Conservation (phyloP, 2,113 vertebrate genomes). For the Globicephala melas region DNA sequence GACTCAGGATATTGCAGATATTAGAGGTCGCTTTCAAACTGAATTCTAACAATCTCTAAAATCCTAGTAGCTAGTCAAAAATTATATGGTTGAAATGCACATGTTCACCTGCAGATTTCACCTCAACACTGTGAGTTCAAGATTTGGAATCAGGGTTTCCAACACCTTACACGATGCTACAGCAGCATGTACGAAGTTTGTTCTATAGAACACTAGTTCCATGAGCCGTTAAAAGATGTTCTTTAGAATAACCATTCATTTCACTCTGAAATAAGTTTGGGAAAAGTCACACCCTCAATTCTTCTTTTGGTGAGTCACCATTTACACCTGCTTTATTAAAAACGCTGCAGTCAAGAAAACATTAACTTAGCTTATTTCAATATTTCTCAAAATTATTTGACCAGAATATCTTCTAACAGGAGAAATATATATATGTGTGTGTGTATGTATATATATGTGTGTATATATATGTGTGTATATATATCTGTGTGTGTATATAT, state of each 20-base stretch:
- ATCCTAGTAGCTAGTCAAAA: neutral
- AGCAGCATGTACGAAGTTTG: neutral
- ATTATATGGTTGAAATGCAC: neutral
- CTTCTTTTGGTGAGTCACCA: neutral
- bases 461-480: rapidly evolving
- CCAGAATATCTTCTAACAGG: neutral
- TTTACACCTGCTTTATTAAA: neutral
- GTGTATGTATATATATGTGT: rapidly evolving
- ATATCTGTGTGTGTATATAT: rapidly evolving
- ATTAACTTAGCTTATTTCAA: neutral
- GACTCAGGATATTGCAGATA: neutral
- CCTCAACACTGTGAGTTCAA: neutral
- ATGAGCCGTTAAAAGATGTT: neutral
- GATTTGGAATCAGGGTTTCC: neutral
- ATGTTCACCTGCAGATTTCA: neutral
- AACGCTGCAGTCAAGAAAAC: neutral
- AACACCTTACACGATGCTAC: neutral
- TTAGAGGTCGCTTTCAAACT: neutral
- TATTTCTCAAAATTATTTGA: neutral
- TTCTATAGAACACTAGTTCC: neutral
- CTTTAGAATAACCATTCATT: neutral
- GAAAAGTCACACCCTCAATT: neutral
- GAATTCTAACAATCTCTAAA: neutral
- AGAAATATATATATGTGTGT: no score
- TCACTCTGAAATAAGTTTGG: neutral